Base-by-base conservation (phyloP, 2,797 vertebrate genomes). In the Channallabes apus region DNA sequence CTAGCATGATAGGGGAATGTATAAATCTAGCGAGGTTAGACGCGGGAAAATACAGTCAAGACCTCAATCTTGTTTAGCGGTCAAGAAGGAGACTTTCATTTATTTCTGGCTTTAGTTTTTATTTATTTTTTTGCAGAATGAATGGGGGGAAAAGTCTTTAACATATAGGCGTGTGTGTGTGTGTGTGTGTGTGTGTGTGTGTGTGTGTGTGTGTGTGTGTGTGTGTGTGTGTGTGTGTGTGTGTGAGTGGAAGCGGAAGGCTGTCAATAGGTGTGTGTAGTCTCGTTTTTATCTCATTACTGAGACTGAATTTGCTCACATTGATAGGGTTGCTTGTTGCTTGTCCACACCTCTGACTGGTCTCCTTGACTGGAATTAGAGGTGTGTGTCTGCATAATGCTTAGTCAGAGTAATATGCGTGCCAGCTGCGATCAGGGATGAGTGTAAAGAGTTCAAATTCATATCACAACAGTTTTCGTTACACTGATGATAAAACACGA, bases 31-130 rank as follows among this genome's bases (percentile, higher is more conserved):
- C 56, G 62, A 62, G 83, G 56, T 71, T 62, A 24, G 76, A 46
- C 4, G 75, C 20, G 35, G 54, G 54, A 71, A 20, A 84, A 84
- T 29, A 67, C 56, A 54, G 76, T 68, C 68, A 68, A 29, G 83
- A 80, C 65, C 51, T 85, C 76, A 85, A 72, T 71, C 67, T 78
- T 67, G 83, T 85, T 85, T 80, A 51, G 54, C 5, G 38, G 83
- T 59, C 77, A 79, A 62, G 35, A 64, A 64, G 59, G 59, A 79
- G n/a, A 61, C 65, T 72, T 80, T 80, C 65, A 85, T 85, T 69
- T 85, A 78, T 80, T 61, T 80, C 78, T 62, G 22, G 32, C 24
- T 58, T 41, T 75, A n/a, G 69, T 69, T 51, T 51, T 72, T 80
- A 59, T 41, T 3, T 41, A 7, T 46, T 38, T 72, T 38, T 29